phyloP scores from a whole-genome alignment of 1,140 invertebrate species.

The Metaphire vulgaris region DNA sequence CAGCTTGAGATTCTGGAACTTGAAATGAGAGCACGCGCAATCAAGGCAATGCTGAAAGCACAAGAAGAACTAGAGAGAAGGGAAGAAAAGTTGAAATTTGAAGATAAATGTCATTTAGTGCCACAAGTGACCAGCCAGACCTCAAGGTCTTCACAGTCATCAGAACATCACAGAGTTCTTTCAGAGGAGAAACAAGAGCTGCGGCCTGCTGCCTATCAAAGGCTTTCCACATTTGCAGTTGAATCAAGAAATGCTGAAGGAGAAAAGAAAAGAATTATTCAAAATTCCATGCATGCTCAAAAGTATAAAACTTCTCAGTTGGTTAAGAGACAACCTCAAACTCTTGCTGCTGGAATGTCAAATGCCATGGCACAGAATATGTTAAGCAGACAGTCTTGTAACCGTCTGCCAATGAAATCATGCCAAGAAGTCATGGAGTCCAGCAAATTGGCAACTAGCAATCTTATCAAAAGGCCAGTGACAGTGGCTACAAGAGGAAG shows the following conservation, averaged over 20 bases:
- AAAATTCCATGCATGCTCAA: neutral
- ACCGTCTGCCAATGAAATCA: neutral
- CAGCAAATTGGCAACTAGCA: neutral
- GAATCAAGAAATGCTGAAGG: neutral
- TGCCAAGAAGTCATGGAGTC: neutral
- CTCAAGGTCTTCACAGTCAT: neutral
- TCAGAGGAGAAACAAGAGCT: neutral
- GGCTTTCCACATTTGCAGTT: too few species aligned
- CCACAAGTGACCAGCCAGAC: neutral
- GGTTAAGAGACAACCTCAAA: neutral
- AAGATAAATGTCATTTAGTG: neutral
- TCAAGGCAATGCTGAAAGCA: slow-evolving; percentile 52
- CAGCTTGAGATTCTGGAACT: slow-evolving; percentile 54
- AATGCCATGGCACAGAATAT: too few species aligned
- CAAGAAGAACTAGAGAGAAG: slow-evolving; percentile 25
- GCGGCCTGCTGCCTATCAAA: too few species aligned
- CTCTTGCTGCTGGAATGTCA: neutral
- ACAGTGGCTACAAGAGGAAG: neutral
- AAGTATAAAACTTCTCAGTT: neutral
- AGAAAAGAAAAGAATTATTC: neutral
- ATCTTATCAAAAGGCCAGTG: neutral
- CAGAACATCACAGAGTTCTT: neutral
- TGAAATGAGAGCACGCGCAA: slow-evolving; percentile 54
- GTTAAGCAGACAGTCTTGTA: neutral
- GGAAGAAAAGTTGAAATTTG: neutral